phyloP scores from a whole-genome alignment of 1,140 invertebrate genomes.

The Sitobion miscanthi region DNA sequence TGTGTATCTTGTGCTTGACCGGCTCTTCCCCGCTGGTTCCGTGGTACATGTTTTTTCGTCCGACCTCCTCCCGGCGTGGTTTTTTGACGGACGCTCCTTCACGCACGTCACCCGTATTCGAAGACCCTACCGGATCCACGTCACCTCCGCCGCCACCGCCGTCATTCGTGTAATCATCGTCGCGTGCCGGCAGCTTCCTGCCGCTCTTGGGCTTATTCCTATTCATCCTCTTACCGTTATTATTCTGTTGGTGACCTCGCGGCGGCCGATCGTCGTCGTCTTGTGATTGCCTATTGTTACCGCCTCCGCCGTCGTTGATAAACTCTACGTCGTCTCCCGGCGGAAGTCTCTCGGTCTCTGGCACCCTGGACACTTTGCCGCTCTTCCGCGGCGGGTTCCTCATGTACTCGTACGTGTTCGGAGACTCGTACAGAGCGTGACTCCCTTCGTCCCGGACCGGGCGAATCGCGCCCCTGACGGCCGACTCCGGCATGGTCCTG shows the following conservation, averaged over 20 bases:
- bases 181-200: too few relatives aligned
- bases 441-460: background rate
- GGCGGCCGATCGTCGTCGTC: background rate
- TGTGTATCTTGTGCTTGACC: background rate
- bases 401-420: conserved; percentile 38
- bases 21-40: background rate
- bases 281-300: background rate
- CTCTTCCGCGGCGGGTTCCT: background rate
- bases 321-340: conserved; percentile 14
- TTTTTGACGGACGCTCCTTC: background rate
- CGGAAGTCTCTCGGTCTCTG: background rate
- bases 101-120: background rate
- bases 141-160: background rate
- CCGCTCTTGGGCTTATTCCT: background rate
- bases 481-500: background rate
- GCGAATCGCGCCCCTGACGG: background rate
- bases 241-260: background rate
- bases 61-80: background rate
- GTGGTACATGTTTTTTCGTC: too few relatives aligned
- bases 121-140: background rate
- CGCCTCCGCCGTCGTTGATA: background rate
- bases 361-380: background rate
- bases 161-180: background rate
- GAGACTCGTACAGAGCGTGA: conserved; percentile 1
- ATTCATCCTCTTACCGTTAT: background rate